Evolutionary conservation across 2,888 invertebrate genomes (phyloP), one percentile per base, ranked within the genome.

Genomic region (Pristionchus maxplancki): DNA sequence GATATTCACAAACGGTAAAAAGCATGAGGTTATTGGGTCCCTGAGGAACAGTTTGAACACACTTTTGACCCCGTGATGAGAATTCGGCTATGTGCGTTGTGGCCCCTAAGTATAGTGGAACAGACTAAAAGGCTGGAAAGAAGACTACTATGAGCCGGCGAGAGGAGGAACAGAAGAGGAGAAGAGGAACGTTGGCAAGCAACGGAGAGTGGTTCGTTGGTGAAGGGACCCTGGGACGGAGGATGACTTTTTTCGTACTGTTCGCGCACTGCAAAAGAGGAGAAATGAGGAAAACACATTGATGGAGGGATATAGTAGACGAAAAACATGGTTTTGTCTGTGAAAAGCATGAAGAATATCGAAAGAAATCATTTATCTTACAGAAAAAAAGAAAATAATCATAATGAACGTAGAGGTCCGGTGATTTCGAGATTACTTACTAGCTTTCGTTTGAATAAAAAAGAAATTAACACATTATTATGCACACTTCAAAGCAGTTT

Each of bases 361-460:
- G 44, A 6, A 44, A 9, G 44, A 11, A 44, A 58, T 24, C 24
- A 58, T 58, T 58, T 58, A 58, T 58, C 58, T 58, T 58, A 58
- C 58, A 58, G 4, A 44, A 11, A 44, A n/a, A 58, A 58, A 44
- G 44, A 44, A n/a, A 58, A 58, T 8, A 58, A 58, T 24, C n/a
- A 58, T n/a, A 58, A n/a, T 58, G 58, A 58, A n/a, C 58, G n/a
- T 37, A 37, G 71, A 71, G 71, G 71, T 40, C 71, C 37, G 40
- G 24, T 37, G n/a, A 17, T 24, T 9, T 58, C 71, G 71, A 37
- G 71, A 71, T 20, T 71, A 71, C 37, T 71, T 71, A 71, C 71
- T 34, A 71, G 71, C 71, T 37, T 71, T 71, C 11, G 20, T 37
- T 34, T 34, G 37, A 2, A 58, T 58, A 24, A 24, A 58, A 58